Evolutionary conservation across 2,113 vertebrate species (phyloP), one percentile per base, ranked within the genome.

Genomic region (Cryptomyrus ogoouensis): DNA sequence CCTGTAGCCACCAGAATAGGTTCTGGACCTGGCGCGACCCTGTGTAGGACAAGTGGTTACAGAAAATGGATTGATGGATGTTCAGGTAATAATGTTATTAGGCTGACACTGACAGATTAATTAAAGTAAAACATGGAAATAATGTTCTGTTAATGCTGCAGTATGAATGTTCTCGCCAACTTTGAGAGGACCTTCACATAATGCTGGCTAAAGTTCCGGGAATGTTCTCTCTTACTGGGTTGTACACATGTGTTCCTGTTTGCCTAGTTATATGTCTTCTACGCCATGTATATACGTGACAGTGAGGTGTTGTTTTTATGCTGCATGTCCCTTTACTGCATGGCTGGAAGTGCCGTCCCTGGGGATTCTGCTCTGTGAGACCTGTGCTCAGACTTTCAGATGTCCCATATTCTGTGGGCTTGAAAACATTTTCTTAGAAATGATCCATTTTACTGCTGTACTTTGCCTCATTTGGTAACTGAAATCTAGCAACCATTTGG

Each of bases 331-430:
- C 93, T 92, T 94, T 92, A 35, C 66, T 35, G 0, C n/a, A 35
- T 15, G 92, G 87, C 90, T 62, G n/a, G 58, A 0, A 39, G 31
- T 0, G 88, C 90, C 92, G 94, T 92, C 91, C 91, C 89, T 91
- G 91, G 49, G 90, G 92, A 94, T 92, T 92, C 93, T 90, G 92
- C 89, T 92, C 89, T 89, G 92, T 93, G 92, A 92, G 93, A 93
- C 91, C 92, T 92, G 91, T 66, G 91, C 92, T 94, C 92, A 56
- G 92, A 94, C 93, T 93, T 90, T 89, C 89, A 91, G 90, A 88
- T 93, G 92, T 92, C 92, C 92, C 91, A 91, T 95, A 52, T 93
- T 91, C 94, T 94, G 95, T 94, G 94, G 94, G 92, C 92, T 94
- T 90, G 89, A 90, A 91, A 94, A 95, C 89, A 91, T 92, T 92